A percentile compares a stretch with the other conserved stretches of the same genome.
phyloP scores from a whole-genome alignment of 2,888 invertebrate species.

The Acleris holmiana region DNA sequence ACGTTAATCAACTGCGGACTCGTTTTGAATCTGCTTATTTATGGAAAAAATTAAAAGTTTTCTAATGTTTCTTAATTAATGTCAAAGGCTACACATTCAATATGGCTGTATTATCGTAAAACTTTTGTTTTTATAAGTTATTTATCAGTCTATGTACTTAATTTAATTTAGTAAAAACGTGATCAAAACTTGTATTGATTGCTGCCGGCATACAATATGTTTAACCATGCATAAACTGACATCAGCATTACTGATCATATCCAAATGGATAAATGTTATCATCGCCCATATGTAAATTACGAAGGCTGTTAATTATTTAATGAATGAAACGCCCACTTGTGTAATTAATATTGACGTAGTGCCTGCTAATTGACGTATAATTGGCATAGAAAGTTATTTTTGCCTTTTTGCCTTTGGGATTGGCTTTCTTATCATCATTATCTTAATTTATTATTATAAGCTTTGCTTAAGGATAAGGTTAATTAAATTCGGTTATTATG shows the following conservation, averaged over 20 bases:
- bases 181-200: neutral
- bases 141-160: no score
- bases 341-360: constrained; percentile 8
- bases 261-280: constrained; percentile 2
- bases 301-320: neutral
- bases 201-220: neutral
- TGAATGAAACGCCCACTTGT: constrained; percentile 8
- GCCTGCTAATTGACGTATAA: constrained; percentile 22
- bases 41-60: no score
- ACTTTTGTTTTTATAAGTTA: no score
- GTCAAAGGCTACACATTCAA: no score
- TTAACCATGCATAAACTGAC: neutral
- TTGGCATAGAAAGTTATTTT: constrained; percentile 26
- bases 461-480: no score
- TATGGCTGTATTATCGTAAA: no score
- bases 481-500: no score
- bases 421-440: neutral
- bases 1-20: no score
- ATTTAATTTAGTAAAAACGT: no score
- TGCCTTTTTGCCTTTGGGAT: constrained; percentile 13
- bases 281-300: constrained; percentile 8
- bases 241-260: neutral
- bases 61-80: no score
- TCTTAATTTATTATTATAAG: no score
- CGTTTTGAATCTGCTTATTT: no score